Percentiles rank a stretch among this genome's conserved stretches.
These are phyloP conservation scores for Vireo altiloquus DNA, from an alignment of 2,113 vertebrate species.

Conservation along the genomic window DNA sequence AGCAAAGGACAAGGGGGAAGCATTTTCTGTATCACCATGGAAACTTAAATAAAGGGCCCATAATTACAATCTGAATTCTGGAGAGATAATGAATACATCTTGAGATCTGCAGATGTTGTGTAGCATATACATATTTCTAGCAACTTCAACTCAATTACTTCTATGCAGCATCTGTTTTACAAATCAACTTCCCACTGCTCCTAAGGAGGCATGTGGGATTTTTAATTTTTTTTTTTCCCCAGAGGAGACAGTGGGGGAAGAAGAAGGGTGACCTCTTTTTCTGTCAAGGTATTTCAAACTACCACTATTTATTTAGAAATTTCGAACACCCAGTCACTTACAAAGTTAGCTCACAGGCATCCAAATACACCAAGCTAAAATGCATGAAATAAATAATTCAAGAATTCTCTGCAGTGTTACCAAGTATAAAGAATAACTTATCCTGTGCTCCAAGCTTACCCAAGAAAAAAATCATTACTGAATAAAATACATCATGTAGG, in stretches of 20 bases:
- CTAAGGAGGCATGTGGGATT: not conserved
- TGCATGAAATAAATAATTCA: conserved; percentile 51
- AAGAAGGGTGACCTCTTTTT: conserved; percentile 35
- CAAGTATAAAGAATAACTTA: conserved; percentile 13
- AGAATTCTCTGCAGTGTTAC: not conserved
- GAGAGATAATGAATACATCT: conserved; percentile 54
- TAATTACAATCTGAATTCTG: conserved; percentile 54
- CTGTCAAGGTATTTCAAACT: conserved; percentile 25
- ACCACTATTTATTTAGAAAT: conserved; percentile 10
- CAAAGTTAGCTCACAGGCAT: conserved; percentile 17
- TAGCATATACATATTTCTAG: conserved; percentile 47
- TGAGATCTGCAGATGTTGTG: conserved; percentile 58
- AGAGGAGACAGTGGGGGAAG: not conserved
- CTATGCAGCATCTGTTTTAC: conserved; percentile 42
- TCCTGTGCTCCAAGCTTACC: not conserved
- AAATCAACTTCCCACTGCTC: conserved; percentile 23
- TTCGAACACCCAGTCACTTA: conserved; percentile 12
- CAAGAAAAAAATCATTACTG: not conserved
- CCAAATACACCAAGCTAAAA: conserved; percentile 25
- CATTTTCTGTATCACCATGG: conserved; percentile 50
- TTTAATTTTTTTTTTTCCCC: not conserved
- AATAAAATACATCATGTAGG: not conserved
- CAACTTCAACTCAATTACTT: conserved; percentile 50
- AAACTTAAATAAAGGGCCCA: conserved; percentile 57
- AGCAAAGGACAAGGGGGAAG: conserved; percentile 53